These are phyloP conservation scores for Jacana jacana DNA, from an alignment of 2,113 vertebrate species.

Conservation along the genomic window DNA sequence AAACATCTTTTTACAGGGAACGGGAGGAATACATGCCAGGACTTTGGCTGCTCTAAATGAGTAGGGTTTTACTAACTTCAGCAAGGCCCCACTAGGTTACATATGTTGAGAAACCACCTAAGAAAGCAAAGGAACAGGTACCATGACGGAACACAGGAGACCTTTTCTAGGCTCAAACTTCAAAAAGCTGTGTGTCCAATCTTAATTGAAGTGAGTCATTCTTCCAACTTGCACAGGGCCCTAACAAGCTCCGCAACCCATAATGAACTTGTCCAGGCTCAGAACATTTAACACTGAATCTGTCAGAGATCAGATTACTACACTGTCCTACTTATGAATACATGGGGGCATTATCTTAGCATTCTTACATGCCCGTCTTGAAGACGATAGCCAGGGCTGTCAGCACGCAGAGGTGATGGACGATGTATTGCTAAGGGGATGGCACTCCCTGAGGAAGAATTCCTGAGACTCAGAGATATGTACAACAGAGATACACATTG, in stretches of 20 bases:
- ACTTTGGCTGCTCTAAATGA: background rate
- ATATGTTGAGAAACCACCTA: background rate
- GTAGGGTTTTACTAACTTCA: background rate
- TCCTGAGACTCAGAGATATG: background rate
- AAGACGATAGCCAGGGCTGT: conserved; percentile 47
- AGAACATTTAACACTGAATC: conserved; percentile 41
- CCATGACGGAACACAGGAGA: background rate
- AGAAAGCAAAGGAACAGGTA: background rate
- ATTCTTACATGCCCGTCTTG: conserved; percentile 45
- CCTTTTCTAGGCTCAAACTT: background rate
- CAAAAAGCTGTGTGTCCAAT: background rate
- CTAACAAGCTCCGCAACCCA: background rate
- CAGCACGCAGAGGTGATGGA: background rate
- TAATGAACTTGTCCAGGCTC: conserved; percentile 53
- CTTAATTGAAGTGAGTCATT: conserved; percentile 6
- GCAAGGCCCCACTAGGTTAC: background rate
- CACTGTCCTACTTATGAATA: conserved; percentile 46
- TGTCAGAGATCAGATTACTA: conserved; percentile 48
- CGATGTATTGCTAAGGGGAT: background rate
- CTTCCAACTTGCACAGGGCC: background rate
- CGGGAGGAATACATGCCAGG: background rate
- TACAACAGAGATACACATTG: background rate
- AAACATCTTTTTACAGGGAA: background rate
- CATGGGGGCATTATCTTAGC: conserved; percentile 36
- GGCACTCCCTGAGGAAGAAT: conserved; percentile 25